Evolutionary conservation across 2,797 vertebrate species (phyloP).

Genomic region (Centropyge bicolor): DNA sequence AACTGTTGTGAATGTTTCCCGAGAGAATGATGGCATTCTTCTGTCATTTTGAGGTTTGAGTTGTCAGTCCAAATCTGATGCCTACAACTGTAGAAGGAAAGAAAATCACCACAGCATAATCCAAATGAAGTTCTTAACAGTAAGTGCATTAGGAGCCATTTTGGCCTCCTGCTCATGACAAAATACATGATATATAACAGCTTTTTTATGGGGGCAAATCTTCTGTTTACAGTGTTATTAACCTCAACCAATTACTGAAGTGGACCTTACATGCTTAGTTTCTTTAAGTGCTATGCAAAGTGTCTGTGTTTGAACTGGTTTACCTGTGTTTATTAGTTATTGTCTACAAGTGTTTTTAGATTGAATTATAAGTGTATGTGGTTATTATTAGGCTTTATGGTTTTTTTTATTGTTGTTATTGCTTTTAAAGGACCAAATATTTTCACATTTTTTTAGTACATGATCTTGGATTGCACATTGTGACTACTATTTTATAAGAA

Average conservation of each 20-base stretch:
- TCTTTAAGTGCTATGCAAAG: constrained; percentile 61
- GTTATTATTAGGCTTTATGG: constrained; percentile 15
- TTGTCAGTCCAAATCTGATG: background rate
- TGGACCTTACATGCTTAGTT: constrained; percentile 27
- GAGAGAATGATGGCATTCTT: background rate
- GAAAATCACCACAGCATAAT: background rate
- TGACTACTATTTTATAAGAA: constrained; percentile 37
- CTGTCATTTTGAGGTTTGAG: constrained; percentile 9
- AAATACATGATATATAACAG: background rate
- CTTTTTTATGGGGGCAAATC: constrained; percentile 10
- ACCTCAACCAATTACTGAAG: constrained; percentile 20
- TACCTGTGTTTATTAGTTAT: constrained; percentile 1
- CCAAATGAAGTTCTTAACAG: constrained; percentile 14
- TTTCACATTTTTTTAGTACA: constrained; percentile 35
- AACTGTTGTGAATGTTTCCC: constrained; percentile 29
- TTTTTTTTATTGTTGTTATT: constrained; percentile 15
- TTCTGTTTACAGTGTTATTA: constrained; percentile 45
- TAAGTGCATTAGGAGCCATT: background rate
- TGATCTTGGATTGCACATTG: constrained; percentile 30
- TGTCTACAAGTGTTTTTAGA: constrained; percentile 10
- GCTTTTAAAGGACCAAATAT: constrained; percentile 44
- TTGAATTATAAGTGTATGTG: constrained; percentile 10
- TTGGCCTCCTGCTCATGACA: background rate
- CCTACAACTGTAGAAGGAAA: background rate
- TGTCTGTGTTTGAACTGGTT: constrained; percentile 27